phyloP scores from a whole-genome alignment of 2,888 invertebrate genomes.

The Muschampia plurimacula region DNA sequence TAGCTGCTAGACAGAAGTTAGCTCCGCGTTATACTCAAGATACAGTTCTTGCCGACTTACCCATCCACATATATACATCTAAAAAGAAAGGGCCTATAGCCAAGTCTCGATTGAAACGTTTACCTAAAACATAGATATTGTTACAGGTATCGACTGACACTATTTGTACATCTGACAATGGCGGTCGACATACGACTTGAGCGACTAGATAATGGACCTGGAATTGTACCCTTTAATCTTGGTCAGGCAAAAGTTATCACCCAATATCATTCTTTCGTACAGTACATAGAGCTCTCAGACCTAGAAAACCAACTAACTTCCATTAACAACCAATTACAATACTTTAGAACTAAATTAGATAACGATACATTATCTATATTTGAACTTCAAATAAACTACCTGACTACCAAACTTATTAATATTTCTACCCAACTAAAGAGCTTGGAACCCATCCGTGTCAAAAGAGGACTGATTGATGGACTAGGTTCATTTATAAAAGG shows the following conservation, averaged over 20 bases:
- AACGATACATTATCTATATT: constrained; percentile 27
- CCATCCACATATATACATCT: constrained; percentile 34
- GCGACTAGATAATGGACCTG: constrained; percentile 34
- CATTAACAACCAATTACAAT: constrained; percentile 24
- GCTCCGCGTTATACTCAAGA: constrained; percentile 36
- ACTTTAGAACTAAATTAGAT: neutral
- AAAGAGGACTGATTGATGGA: constrained; percentile 39
- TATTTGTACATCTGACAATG: neutral
- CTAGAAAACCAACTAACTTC: constrained; percentile 26
- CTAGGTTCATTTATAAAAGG: constrained; percentile 40
- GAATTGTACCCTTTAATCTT: constrained; percentile 40
- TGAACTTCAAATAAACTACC: constrained; percentile 33
- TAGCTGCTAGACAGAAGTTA: constrained; percentile 35
- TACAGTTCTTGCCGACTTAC: constrained; percentile 34
- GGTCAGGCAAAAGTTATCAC: constrained; percentile 27
- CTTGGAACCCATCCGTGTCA: constrained; percentile 30
- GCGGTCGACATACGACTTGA: constrained; percentile 39
- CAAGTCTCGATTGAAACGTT: constrained; percentile 19
- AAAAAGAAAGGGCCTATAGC: constrained; percentile 22
- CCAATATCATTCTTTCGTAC: constrained; percentile 40
- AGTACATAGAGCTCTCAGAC: constrained; percentile 32
- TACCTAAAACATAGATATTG: constrained; percentile 6
- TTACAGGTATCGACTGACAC: constrained; percentile 18
- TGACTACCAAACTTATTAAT: constrained; percentile 23
- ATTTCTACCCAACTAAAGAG: constrained; percentile 27